Evolutionary conservation across 37 sponge, comb jelly and placozoan genomes (phyloP).

Genomic region (Trichoplax adhaerens): DNA sequence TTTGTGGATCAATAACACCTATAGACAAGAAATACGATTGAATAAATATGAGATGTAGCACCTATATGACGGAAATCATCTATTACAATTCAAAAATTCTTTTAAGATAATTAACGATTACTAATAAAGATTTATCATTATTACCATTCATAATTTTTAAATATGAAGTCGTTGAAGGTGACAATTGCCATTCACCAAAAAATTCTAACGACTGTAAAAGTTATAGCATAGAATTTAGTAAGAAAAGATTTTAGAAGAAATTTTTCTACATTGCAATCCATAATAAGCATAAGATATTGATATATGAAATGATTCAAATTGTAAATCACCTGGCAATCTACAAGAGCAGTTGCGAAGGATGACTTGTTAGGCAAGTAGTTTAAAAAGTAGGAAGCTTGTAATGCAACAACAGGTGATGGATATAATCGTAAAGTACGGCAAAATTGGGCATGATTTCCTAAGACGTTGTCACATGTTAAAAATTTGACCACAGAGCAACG

Average conservation of each 20-base stretch:
- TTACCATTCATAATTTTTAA: slow-evolving; percentile 37
- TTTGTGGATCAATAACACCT: background rate
- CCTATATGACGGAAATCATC: no score
- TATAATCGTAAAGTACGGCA: slow-evolving; percentile 47
- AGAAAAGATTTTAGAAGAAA: no score
- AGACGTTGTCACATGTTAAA: slow-evolving; percentile 30
- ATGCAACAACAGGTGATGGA: slow-evolving; percentile 46
- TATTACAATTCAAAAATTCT: no score
- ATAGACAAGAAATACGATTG: background rate
- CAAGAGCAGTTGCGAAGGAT: no score
- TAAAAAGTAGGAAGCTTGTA: slow-evolving; percentile 25
- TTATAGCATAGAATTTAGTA: no score
- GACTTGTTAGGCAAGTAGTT: background rate
- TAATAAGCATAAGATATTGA: no score
- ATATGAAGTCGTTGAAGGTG: slow-evolving; percentile 46
- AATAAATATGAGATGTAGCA: background rate
- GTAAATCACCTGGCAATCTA: no score
- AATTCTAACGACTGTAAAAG: slow-evolving; percentile 37
- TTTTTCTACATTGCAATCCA: no score
- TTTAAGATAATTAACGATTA: no score
- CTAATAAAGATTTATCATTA: background rate
- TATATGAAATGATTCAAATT: no score
- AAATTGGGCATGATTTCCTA: slow-evolving; percentile 25
- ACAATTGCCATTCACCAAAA: slow-evolving; percentile 44
- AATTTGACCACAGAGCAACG: slow-evolving; percentile 56